Evolutionary conservation across 2,797 vertebrate genomes (phyloP).

Genomic region (Anas bernieri): DNA sequence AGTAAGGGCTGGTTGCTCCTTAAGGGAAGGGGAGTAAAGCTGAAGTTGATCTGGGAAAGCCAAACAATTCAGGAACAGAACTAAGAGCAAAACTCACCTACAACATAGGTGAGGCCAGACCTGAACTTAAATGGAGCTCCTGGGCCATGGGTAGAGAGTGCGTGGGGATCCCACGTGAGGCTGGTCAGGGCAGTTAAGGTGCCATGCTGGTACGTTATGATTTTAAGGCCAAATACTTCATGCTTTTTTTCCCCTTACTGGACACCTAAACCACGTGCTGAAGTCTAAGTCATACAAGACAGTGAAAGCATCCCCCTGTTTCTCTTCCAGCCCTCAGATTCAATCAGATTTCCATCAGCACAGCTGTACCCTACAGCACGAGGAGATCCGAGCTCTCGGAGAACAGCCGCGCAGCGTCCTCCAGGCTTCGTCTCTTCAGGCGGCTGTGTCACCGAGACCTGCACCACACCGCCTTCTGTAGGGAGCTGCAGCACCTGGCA

Average conservation of each 20-base stretch:
- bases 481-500: conserved; percentile 58
- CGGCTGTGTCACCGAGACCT: conserved; percentile 56
- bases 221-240: neutral
- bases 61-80: neutral
- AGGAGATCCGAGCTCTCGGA: neutral
- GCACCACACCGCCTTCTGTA: conserved; percentile 42
- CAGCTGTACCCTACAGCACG: conserved; percentile 46
- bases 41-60: neutral
- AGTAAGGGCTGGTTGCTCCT: neutral
- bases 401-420: neutral
- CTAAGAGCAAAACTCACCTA: neutral
- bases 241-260: neutral
- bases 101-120: neutral
- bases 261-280: neutral
- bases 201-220: neutral
- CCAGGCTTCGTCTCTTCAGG: conserved; percentile 54
- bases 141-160: neutral
- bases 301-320: neutral
- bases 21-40: neutral
- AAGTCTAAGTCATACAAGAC: neutral
- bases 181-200: neutral
- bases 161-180: neutral
- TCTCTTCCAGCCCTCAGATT: conserved; percentile 53
- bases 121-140: neutral
- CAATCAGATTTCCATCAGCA: conserved; percentile 68